These are phyloP conservation scores for Capitulum mitella DNA, from an alignment of 2,888 invertebrate genomes.

Conservation along the genomic window DNA sequence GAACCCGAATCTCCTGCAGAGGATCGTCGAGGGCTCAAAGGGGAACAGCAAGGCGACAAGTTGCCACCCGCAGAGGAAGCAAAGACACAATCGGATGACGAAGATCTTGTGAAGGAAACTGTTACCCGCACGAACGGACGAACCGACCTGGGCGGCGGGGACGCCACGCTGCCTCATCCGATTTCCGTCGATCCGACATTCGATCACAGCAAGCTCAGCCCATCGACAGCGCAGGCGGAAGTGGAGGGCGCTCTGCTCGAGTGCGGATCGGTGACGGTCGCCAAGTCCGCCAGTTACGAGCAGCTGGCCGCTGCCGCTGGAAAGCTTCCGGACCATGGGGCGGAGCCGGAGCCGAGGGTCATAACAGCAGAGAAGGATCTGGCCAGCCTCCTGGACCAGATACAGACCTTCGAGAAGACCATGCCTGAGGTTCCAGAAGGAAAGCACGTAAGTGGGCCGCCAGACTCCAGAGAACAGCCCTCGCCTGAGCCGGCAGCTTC, in stretches of 20 bases:
- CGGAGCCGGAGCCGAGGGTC: not conserved
- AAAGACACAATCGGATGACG: slow-evolving; percentile 11
- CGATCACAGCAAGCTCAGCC: not conserved
- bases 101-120: slow-evolving; percentile 4
- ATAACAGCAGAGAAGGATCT: not conserved
- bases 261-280: not conserved
- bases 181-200: not conserved
- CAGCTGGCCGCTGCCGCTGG: not conserved
- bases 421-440: not conserved
- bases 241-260: not conserved
- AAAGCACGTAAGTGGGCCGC: too few relatives aligned
- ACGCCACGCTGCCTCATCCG: not conserved
- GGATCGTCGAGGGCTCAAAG: not conserved
- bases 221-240: not conserved
- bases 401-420: not conserved
- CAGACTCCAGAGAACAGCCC: not conserved
- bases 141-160: not conserved
- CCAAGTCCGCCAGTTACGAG: slow-evolving; percentile 4
- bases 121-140: not conserved
- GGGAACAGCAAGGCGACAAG: too few relatives aligned
- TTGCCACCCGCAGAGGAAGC: not conserved
- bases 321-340: not conserved
- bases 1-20: not conserved
- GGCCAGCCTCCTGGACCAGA: not conserved
- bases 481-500: not conserved